phyloP scores from a whole-genome alignment of 1,140 invertebrate species.

The Idris sp. region DNA sequence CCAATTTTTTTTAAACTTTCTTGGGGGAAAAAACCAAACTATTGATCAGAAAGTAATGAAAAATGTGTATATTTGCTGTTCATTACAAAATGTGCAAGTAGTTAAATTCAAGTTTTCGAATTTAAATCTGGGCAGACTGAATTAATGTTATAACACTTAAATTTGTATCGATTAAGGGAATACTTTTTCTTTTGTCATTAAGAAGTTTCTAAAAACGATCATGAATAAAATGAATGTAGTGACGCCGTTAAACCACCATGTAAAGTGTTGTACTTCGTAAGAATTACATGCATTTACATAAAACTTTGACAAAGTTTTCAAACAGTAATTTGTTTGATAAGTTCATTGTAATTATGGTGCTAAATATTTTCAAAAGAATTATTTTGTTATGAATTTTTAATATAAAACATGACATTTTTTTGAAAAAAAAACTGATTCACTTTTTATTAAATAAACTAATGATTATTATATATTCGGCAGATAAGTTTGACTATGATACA shows the following conservation, averaged over 20 bases:
- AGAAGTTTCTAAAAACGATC: too few relatives aligned
- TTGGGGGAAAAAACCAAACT: constrained; percentile 21
- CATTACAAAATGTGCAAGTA: constrained; percentile 31
- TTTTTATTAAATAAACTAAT: too few relatives aligned
- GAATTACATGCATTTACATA: constrained; percentile 35
- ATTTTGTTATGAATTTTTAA: constrained; percentile 14
- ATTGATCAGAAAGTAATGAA: constrained; percentile 42
- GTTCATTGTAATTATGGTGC: constrained; percentile 11
- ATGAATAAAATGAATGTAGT: not conserved
- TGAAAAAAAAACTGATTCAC: too few relatives aligned
- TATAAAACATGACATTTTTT: not conserved
- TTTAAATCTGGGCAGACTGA: too few relatives aligned
- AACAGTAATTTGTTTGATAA: constrained; percentile 15
- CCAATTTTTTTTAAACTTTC: constrained; percentile 12
- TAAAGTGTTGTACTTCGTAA: constrained; percentile 38
- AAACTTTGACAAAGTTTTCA: constrained; percentile 14
- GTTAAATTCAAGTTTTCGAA: too few relatives aligned
- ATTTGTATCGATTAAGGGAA: too few relatives aligned
- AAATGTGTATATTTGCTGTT: constrained; percentile 44
- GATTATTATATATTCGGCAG: too few relatives aligned
- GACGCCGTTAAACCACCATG: constrained; percentile 5
- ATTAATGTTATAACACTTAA: too few relatives aligned
- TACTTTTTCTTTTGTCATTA: too few relatives aligned
- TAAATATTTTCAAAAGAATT: constrained; percentile 3
- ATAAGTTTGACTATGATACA: too few relatives aligned